A percentile compares a stretch with the other conserved stretches of the same genome.
Evolutionary conservation across 2,888 invertebrate species (phyloP).

Genomic region (Eurytoma californica): DNA sequence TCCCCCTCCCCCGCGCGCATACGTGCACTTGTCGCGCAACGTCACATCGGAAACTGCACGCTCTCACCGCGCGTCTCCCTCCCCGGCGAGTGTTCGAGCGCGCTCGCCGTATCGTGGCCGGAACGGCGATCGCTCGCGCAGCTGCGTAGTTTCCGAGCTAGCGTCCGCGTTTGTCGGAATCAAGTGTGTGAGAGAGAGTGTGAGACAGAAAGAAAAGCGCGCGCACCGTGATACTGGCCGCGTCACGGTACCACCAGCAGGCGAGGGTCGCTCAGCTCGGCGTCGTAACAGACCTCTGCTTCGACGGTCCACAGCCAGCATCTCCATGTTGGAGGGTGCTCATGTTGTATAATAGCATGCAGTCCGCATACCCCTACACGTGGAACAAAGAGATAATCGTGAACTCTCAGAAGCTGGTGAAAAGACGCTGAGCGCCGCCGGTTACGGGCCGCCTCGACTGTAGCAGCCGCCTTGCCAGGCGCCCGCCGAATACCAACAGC

Average conservation of each 20-base stretch:
- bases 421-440: constrained; percentile 86
- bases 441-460: constrained; percentile 35
- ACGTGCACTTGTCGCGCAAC: neutral
- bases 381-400: constrained; percentile 95
- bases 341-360: constrained; percentile 78
- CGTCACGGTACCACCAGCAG: constrained; percentile 35
- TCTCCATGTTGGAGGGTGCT: constrained; percentile 74
- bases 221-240: constrained; percentile 61
- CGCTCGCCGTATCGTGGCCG: neutral
- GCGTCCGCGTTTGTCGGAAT: neutral
- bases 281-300: neutral
- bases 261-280: neutral
- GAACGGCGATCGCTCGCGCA: neutral
- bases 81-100: neutral
- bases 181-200: neutral
- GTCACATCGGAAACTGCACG: neutral
- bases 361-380: constrained; percentile 91
- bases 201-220: no score
- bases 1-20: neutral
- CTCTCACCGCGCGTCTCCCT: neutral
- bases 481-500: neutral
- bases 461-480: neutral
- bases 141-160: neutral
- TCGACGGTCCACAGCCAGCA: constrained; percentile 57
- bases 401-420: constrained; percentile 94